Percentiles rank a stretch among this genome's conserved stretches.
Evolutionary conservation across 2,797 vertebrate species (phyloP).

Genomic region (Phylloscopus collybita): DNA sequence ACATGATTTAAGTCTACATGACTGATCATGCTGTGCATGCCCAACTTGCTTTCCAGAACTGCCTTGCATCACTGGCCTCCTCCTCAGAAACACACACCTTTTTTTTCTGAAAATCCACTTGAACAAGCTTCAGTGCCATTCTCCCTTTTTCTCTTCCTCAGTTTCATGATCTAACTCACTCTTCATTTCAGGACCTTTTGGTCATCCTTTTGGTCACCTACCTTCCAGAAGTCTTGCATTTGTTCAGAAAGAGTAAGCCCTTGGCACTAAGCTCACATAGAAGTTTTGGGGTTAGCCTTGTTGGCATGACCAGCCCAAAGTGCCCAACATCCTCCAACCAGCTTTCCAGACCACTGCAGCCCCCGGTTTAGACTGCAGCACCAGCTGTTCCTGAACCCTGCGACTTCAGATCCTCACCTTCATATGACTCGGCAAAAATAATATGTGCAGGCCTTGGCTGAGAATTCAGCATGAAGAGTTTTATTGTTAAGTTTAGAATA

Average conservation of each 20-base stretch:
- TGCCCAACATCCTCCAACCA: too few relatives aligned
- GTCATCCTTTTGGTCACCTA: background rate
- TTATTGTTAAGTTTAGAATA: too few relatives aligned
- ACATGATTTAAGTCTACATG: background rate
- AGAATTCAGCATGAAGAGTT: too few relatives aligned
- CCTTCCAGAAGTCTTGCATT: background rate
- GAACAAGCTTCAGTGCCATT: fast-evolving
- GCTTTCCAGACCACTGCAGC: too few relatives aligned
- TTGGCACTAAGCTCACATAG: too few relatives aligned
- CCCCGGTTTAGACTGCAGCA: too few relatives aligned
- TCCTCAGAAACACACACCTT: background rate
- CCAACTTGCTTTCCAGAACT: background rate
- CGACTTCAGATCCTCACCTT: too few relatives aligned
- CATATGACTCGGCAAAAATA: too few relatives aligned
- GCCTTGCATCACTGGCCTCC: background rate
- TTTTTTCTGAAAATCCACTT: background rate
- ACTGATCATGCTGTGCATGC: background rate
- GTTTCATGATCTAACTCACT: fast-evolving
- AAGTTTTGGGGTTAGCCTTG: too few relatives aligned
- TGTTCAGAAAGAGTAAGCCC: background rate
- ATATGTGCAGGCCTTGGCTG: too few relatives aligned
- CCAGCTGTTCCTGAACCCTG: too few relatives aligned
- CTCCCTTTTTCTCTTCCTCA: background rate
- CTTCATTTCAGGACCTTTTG: background rate
- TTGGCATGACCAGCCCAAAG: too few relatives aligned